These are phyloP conservation scores for Callipepla californica DNA, from an alignment of 2,113 vertebrate genomes.

Conservation along the genomic window DNA sequence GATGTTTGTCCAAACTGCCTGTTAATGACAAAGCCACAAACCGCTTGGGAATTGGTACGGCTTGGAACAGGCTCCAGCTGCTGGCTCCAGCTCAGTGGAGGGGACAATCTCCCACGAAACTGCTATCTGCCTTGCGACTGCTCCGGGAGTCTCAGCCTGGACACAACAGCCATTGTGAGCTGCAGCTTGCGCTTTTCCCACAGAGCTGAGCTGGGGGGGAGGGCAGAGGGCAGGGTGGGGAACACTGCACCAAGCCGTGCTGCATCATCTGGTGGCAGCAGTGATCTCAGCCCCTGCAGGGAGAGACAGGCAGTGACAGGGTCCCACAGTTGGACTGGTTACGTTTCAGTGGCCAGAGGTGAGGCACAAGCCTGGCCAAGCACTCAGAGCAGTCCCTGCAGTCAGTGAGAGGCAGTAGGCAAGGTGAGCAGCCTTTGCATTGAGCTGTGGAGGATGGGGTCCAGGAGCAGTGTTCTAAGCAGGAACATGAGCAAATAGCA, in stretches of 20 bases:
- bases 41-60: background rate
- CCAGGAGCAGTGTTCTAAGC: background rate
- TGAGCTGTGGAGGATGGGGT: background rate
- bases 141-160: background rate
- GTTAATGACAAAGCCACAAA: background rate
- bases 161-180: background rate
- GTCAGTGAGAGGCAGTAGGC: background rate
- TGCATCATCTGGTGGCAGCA: background rate
- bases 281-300: background rate
- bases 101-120: background rate
- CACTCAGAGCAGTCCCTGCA: background rate
- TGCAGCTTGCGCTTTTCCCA: background rate
- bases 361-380: background rate
- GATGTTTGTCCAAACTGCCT: constrained; percentile 12
- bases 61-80: constrained; percentile 21
- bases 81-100: background rate
- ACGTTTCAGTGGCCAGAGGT: background rate
- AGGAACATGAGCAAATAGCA: background rate
- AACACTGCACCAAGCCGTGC: accelerated
- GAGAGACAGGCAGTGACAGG: too few relatives aligned
- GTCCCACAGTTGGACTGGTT: too few relatives aligned
- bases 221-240: constrained; percentile 27
- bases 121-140: background rate
- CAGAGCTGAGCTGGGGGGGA: background rate
- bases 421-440: background rate